Conservation (phyloP, 2,888 invertebrate species). For the Orgyia antiqua region DNA sequence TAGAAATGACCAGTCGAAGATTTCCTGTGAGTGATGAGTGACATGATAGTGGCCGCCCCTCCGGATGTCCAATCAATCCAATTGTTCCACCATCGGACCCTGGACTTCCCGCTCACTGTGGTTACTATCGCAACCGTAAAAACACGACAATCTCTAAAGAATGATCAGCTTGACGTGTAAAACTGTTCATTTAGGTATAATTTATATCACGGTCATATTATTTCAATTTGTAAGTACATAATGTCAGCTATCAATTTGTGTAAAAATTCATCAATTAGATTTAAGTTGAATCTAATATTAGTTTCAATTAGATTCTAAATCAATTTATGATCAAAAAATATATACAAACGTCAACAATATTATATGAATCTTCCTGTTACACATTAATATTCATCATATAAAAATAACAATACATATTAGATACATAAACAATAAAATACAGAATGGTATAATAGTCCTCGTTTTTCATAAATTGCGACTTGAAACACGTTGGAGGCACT, state of each 20-base stretch:
- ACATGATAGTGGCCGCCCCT: slow-evolving; percentile 14
- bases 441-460: no score
- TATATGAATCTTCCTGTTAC: no score
- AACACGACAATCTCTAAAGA: slow-evolving; percentile 5
- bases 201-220: no score
- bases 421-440: no score
- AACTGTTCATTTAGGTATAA: background rate
- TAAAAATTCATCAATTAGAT: background rate
- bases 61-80: slow-evolving; percentile 44
- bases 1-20: slow-evolving; percentile 20
- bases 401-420: no score
- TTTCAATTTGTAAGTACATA: no score
- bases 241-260: background rate
- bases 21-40: slow-evolving; percentile 14
- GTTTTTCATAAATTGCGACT: no score
- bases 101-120: slow-evolving; percentile 24
- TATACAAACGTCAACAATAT: no score
- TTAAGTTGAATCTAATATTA: background rate
- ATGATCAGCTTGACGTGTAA: no score
- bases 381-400: no score
- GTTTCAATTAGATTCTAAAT: background rate
- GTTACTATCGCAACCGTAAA: slow-evolving; percentile 28
- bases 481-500: slow-evolving; percentile 5
- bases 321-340: no score
- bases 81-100: slow-evolving; percentile 32